Base-by-base conservation (phyloP, 2,888 invertebrate genomes). In the Parnassius apollo region DNA sequence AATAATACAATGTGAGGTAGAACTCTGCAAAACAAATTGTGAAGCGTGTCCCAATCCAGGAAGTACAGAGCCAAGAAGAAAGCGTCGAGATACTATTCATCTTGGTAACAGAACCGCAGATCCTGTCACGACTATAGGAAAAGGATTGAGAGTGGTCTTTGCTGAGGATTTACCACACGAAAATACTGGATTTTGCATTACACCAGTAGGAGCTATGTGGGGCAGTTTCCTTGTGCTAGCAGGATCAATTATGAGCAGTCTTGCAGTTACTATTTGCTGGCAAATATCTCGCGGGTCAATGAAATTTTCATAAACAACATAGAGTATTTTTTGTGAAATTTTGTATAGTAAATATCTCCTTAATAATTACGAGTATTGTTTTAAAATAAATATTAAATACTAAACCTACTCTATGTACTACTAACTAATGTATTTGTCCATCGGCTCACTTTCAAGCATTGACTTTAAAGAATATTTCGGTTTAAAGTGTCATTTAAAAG, bases 1-100 rank as follows among this genome's bases (percentile, higher is more conserved):
- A 57, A 94, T 95, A 70, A 94, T 96, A 64, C 96, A 96, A 79
- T 96, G 96, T 74, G 96, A 96, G 68, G 95, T 96, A 0, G 96
- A 96, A 75, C 85, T 96, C 0, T 96, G 96, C 76, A 96, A 96
- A 84, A 95, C 94, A 12, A 94, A 95, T 71, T 96, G 96, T 74
- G 95, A 95, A 64, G 93, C 94, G 44, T 96, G 96, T 72, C 93
- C 95, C 0, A 93, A 93, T 68, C 93, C 93, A 45, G 95, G 95
- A 68, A 94, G 94, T 75, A 82, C 92, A 12, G 92, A 92, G 49
- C 92, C 93, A 1, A 88, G 81, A 59, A 86, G 93, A 51, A 82
- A 81, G 59, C 81, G 89, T 63, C 81, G 91, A 65, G 92, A 93
- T 62, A 60, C 90, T n/a, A 81, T 87, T 22, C 88, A 91, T 61